These are phyloP conservation scores for Poeciliopsis gracilis DNA, from an alignment of 2,797 vertebrate species.

Conservation along the genomic window DNA sequence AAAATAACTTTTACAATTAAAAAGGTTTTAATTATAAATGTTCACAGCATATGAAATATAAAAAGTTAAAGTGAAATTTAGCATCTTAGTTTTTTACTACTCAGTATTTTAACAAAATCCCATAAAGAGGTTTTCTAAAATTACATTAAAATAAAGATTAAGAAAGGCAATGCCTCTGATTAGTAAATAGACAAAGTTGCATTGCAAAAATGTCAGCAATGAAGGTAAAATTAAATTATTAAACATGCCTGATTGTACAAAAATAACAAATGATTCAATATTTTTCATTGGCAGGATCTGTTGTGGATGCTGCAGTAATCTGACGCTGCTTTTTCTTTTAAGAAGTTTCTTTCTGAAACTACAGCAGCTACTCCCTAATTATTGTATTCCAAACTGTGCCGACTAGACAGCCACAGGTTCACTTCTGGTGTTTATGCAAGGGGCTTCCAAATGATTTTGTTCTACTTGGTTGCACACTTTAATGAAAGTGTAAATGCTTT, in stretches of 20 bases:
- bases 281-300: conserved; percentile 6
- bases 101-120: not conserved
- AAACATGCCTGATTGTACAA: not conserved
- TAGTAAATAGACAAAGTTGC: not conserved
- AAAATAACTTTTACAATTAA: not conserved
- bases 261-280: not conserved
- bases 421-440: conserved; percentile 70
- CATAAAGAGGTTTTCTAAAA: not conserved
- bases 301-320: conserved; percentile 32
- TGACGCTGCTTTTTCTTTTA: conserved; percentile 3
- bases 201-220: conserved; percentile 1
- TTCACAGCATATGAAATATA: not conserved
- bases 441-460: conserved; percentile 78
- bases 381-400: conserved; percentile 63
- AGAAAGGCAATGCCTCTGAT: not conserved
- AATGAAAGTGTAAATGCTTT: conserved; percentile 86
- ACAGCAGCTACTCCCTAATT: conserved; percentile 65
- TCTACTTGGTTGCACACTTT: conserved; percentile 82
- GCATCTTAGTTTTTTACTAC: not conserved
- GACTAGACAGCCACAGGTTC: conserved; percentile 71
- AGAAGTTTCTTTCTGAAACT: conserved; percentile 42
- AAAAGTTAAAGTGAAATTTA: not conserved
- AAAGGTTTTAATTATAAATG: not conserved
- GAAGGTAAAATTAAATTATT: not conserved
- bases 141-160: not conserved